phyloP scores from a whole-genome alignment of 2,888 invertebrate genomes.

The Macropis europaea region DNA sequence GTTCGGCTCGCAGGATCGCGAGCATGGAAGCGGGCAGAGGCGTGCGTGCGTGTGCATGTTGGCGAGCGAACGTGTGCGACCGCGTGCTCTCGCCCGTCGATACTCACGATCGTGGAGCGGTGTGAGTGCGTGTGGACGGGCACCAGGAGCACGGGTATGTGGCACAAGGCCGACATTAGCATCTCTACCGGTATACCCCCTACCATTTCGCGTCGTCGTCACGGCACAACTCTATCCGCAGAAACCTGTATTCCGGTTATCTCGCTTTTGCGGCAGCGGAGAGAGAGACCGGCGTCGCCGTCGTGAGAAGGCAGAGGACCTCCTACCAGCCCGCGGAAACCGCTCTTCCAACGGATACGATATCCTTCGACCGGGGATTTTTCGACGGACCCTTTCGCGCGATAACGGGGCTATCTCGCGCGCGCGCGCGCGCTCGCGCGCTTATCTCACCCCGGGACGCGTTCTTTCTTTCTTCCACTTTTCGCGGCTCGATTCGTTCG shows the following conservation, averaged over 20 bases:
- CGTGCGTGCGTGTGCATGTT: neutral
- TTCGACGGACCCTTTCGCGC: conserved; percentile 27
- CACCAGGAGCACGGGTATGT: conserved; percentile 76
- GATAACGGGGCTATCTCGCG: conserved; percentile 38
- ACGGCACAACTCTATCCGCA: conserved; percentile 75
- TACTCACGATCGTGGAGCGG: conserved; percentile 29
- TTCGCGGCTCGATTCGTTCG: conserved; percentile 14
- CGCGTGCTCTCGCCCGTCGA: conserved; percentile 40
- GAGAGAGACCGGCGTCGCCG: conserved; percentile 50
- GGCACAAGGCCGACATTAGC: conserved; percentile 80
- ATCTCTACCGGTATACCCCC: conserved; percentile 79
- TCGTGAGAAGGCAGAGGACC: conserved; percentile 60
- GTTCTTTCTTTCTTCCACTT: conserved; percentile 36
- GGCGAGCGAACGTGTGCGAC: neutral
- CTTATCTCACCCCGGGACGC: too few relatives aligned
- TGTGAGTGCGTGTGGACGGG: conserved; percentile 59
- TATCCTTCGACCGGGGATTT: conserved; percentile 20
- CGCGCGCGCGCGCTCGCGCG: too few relatives aligned
- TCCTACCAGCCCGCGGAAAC: conserved; percentile 47
- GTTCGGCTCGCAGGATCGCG: conserved; percentile 26
- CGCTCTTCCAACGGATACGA: conserved; percentile 47
- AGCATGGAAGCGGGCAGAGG: conserved; percentile 1
- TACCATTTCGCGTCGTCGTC: conserved; percentile 69
- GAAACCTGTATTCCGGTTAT: conserved; percentile 77
- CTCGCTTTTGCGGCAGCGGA: conserved; percentile 62